These are phyloP conservation scores for Peromyscus melanophrys DNA, from an alignment of 2,797 vertebrate genomes.

Conservation along the genomic window DNA sequence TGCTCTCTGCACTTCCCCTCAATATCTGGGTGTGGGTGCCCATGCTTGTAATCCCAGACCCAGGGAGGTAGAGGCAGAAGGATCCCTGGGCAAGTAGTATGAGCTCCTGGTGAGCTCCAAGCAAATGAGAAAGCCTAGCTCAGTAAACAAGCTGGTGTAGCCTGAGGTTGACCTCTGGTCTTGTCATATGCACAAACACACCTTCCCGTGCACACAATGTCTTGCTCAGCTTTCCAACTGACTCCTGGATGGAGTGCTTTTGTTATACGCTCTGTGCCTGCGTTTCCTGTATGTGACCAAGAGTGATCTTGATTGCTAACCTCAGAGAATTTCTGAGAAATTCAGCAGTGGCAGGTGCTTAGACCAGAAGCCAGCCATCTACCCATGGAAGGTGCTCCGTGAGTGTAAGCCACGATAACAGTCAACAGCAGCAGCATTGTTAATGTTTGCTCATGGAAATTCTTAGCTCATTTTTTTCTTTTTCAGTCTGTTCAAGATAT, in stretches of 20 bases:
- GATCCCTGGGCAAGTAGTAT: too few relatives aligned
- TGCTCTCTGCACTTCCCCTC: rapidly evolving
- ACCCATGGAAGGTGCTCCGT: neutral
- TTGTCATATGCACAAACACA: neutral
- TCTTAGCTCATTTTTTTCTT: neutral
- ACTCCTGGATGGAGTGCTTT: neutral
- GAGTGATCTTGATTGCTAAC: neutral
- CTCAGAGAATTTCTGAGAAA: neutral
- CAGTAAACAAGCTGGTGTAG: neutral
- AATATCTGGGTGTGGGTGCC: neutral
- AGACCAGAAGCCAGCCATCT: neutral
- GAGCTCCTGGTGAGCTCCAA: neutral
- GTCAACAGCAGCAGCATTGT: too few relatives aligned
- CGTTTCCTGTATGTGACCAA: neutral
- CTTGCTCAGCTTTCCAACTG: neutral
- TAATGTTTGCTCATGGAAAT: neutral
- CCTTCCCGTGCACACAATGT: too few relatives aligned
- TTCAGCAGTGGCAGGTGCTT: neutral
- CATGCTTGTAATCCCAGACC: neutral
- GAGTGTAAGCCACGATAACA: neutral
- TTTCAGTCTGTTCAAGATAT: neutral
- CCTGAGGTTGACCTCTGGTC: neutral
- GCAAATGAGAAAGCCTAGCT: neutral
- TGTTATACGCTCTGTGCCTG: neutral
- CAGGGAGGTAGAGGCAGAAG: neutral